Evolutionary conservation across 2,888 invertebrate genomes (phyloP).

Genomic region (Dynastes tityus): DNA sequence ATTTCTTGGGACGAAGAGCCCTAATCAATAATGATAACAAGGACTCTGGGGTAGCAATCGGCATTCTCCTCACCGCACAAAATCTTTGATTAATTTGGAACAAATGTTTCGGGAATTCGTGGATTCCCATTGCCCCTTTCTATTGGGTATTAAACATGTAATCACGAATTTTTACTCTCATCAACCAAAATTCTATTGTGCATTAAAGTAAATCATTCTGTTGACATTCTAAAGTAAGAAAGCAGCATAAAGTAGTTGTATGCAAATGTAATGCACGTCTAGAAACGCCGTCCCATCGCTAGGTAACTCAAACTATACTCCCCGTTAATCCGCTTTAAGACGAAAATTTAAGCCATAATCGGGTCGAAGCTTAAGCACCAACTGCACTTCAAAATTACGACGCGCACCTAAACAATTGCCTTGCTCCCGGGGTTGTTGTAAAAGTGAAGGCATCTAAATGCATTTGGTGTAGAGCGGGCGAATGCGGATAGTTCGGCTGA

Average conservation of each 20-base stretch:
- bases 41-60: no score
- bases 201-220: no score
- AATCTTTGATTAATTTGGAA: no score
- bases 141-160: no score
- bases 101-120: no score
- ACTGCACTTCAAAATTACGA: slow-evolving; percentile 14
- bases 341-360: slow-evolving; percentile 12
- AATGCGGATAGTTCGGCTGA: slow-evolving; percentile 17
- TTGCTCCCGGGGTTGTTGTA: slow-evolving; percentile 3
- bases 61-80: no score
- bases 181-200: no score
- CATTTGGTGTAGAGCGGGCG: not conserved
- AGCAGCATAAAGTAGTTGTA: not conserved
- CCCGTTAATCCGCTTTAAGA: slow-evolving; percentile 5
- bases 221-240: no score
- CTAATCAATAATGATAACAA: no score
- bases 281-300: not conserved
- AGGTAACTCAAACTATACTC: not conserved
- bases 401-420: slow-evolving; percentile 34
- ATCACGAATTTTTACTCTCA: no score
- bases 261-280: not conserved
- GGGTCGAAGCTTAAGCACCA: not conserved
- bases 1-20: no score
- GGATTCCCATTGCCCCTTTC: no score
- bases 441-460: slow-evolving; percentile 25